Evolutionary conservation across 2,113 vertebrate species (phyloP).

Genomic region (Illadopsis cleaveri): DNA sequence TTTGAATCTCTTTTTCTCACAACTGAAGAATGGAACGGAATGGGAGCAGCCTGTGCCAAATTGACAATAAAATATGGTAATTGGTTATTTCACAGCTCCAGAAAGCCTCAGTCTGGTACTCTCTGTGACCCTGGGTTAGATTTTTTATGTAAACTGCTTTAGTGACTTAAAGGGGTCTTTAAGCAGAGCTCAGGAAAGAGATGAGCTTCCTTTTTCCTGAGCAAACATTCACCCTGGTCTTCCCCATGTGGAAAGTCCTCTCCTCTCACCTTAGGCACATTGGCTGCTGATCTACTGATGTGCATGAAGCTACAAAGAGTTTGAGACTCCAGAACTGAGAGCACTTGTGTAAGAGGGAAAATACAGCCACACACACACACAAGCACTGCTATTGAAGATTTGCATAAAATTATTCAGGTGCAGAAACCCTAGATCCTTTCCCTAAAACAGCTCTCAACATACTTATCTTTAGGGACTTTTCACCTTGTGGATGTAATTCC

Average conservation of each 20-base stretch:
- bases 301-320: not conserved
- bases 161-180: not conserved
- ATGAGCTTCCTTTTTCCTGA: not conserved
- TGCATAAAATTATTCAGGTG: not conserved
- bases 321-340: not conserved
- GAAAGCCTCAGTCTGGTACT: not conserved
- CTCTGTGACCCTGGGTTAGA: not conserved
- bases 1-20: not conserved
- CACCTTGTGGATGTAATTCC: conserved; percentile 33
- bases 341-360: not conserved
- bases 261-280: not conserved
- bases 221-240: not conserved
- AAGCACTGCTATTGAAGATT: not conserved
- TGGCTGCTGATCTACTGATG: not conserved
- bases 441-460: not conserved
- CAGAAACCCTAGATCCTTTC: not conserved
- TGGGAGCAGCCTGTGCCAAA: not conserved
- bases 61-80: not conserved
- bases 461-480: not conserved
- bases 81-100: not conserved
- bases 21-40: not conserved
- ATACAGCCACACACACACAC: not conserved
- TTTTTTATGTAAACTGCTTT: not conserved
- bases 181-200: not conserved
- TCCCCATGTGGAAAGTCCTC: not conserved